phyloP scores from a whole-genome alignment of 2,797 vertebrate genomes.

The Gobio occitaniae region DNA sequence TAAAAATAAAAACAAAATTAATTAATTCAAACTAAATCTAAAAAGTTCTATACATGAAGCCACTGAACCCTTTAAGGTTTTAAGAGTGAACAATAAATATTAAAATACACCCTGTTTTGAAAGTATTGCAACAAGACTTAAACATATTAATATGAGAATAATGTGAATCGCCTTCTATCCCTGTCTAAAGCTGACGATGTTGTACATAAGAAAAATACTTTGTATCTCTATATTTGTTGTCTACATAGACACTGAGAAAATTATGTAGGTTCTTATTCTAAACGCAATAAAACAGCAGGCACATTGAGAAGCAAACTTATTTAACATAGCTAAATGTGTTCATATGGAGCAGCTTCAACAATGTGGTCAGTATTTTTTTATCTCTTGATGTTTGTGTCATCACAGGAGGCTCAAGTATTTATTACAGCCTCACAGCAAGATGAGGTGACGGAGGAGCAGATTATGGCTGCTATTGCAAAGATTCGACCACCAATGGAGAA shows the following conservation, averaged over 20 bases:
- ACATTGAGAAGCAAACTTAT: background rate
- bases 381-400: constrained; percentile 39
- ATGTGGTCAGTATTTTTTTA: constrained; percentile 17
- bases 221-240: background rate
- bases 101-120: background rate
- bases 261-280: background rate
- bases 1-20: too few relatives aligned
- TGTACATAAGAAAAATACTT: background rate
- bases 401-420: constrained; percentile 82
- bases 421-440: constrained; percentile 76
- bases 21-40: too few relatives aligned
- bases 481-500: constrained; percentile 68
- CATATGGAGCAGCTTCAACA: background rate
- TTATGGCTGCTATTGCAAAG: constrained; percentile 73
- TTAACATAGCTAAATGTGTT: background rate
- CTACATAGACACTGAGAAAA: background rate
- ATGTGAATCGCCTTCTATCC: background rate
- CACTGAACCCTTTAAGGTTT: too few relatives aligned
- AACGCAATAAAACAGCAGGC: background rate
- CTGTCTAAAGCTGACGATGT: background rate
- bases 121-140: background rate
- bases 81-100: background rate
- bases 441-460: constrained; percentile 82
- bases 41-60: too few relatives aligned
- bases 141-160: background rate